Evolutionary conservation across 2,797 vertebrate species (phyloP).

Genomic region (Pipistrellus nathusii): DNA sequence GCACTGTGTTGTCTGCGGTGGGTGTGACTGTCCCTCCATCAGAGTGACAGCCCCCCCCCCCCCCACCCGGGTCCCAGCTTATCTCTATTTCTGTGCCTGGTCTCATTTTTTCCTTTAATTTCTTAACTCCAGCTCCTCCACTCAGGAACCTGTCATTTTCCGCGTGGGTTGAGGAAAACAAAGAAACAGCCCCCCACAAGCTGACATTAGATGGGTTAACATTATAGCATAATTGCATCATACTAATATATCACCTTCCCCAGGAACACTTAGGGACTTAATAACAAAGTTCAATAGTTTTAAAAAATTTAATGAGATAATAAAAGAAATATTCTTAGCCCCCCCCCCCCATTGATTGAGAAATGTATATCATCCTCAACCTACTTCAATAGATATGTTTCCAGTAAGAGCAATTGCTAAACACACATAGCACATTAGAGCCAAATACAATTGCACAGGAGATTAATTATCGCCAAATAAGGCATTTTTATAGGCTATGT

Average conservation of each 20-base stretch:
- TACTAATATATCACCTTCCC: not conserved
- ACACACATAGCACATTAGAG: not conserved
- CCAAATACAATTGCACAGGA: slow-evolving; percentile 26
- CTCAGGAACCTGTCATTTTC: no score
- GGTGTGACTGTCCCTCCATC: no score
- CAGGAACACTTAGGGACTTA: not conserved
- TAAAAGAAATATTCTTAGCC: not conserved
- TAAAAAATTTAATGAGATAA: slow-evolving; percentile 39
- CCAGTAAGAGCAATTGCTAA: not conserved
- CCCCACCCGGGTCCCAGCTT: no score
- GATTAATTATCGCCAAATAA: slow-evolving; percentile 28
- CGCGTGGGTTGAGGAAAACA: no score
- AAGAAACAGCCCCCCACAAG: no score
- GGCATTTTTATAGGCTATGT: slow-evolving; percentile 7
- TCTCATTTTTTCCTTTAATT: no score
- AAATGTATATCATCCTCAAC: not conserved
- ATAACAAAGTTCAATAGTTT: not conserved
- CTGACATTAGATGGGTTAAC: not conserved
- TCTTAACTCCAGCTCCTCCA: no score
- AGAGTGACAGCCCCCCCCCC: no score
- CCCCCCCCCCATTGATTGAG: not conserved
- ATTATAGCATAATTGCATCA: not conserved
- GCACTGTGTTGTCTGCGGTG: no score
- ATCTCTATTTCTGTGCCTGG: no score
- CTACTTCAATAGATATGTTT: not conserved